Evolutionary conservation across 1,140 invertebrate species (phyloP).

Genomic region (Pseudobourletiella spinata): DNA sequence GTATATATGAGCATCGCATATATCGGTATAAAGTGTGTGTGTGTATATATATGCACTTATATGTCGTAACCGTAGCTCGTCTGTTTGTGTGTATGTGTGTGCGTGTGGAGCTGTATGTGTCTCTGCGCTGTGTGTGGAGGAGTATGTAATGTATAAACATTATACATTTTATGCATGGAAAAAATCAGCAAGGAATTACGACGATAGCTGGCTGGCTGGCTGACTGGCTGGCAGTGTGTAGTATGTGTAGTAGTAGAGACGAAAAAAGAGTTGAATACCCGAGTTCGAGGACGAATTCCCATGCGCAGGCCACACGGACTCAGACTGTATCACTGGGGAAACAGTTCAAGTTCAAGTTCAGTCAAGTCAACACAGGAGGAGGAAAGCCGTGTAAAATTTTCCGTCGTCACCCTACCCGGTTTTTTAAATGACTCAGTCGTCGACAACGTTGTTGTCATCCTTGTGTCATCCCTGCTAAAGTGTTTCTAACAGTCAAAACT

Average conservation of each 20-base stretch:
- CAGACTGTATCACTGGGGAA: slow-evolving; percentile 23
- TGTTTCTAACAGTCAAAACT: too few species aligned
- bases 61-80: background rate
- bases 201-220: background rate
- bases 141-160: too few species aligned
- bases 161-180: background rate
- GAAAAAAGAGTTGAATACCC: slow-evolving; percentile 9
- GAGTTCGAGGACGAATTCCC: slow-evolving; percentile 8
- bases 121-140: too few species aligned
- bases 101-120: background rate
- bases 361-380: slow-evolving; percentile 1
- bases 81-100: background rate
- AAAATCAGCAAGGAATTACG: slow-evolving; percentile 9
- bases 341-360: slow-evolving; percentile 35
- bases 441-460: background rate
- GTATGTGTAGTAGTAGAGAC: too few species aligned
- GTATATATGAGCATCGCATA: too few species aligned
- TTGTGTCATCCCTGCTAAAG: too few species aligned
- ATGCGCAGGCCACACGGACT: slow-evolving; percentile 4
- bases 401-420: background rate
- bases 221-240: too few species aligned
- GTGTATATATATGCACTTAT: background rate
- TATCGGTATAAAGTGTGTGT: background rate
- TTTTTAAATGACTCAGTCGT: background rate
- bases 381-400: background rate